phyloP scores from a whole-genome alignment of 2,797 vertebrate species.

The Gallinago solitaria region DNA sequence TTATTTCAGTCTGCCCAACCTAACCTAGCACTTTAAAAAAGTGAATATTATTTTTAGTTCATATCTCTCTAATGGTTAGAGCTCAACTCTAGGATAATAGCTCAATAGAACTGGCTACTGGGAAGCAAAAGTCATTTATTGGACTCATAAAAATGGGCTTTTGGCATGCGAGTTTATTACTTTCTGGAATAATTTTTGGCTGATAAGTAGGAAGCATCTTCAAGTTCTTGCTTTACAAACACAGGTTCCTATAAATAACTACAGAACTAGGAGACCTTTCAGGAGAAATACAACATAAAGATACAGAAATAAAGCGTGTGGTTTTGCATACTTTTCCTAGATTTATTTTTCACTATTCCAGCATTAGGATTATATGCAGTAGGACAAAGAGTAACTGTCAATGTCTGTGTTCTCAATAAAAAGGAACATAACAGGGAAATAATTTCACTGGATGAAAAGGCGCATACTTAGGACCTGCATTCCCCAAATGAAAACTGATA shows the following conservation, averaged over 20 bases:
- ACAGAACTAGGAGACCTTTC: neutral
- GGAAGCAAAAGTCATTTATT: neutral
- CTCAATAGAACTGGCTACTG: neutral
- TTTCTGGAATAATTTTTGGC: neutral
- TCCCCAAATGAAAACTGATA: conserved; percentile 28
- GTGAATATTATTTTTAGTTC: neutral
- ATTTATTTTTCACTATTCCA: neutral
- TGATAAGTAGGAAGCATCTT: neutral
- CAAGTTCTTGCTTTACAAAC: neutral
- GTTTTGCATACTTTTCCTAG: neutral
- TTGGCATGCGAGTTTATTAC: neutral
- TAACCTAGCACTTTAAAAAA: neutral
- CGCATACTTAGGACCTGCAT: neutral
- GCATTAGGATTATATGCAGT: neutral
- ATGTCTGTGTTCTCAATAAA: neutral
- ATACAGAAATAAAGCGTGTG: neutral
- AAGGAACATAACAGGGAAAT: neutral
- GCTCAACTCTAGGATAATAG: neutral
- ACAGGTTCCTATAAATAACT: neutral
- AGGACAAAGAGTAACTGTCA: neutral
- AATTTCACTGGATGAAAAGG: neutral
- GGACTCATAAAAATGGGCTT: neutral
- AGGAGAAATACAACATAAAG: neutral
- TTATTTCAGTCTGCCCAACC: neutral
- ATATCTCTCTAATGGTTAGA: neutral